A percentile compares a stretch with the other conserved stretches of the same genome.
Conservation (phyloP, 2,888 invertebrate genomes). For the Dexiosoma caninum region DNA sequence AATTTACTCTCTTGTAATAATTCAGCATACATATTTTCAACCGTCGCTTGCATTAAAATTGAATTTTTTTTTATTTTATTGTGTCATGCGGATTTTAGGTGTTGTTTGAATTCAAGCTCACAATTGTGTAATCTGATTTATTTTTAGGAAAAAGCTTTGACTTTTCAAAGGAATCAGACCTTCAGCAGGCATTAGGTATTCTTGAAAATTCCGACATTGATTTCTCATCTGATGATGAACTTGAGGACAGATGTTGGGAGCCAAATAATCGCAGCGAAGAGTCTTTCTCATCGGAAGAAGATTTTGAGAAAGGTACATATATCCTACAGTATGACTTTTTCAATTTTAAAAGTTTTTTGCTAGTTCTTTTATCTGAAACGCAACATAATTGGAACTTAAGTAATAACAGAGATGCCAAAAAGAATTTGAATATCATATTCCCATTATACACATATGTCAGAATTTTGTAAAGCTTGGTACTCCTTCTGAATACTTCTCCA, state of each 20-base stretch:
- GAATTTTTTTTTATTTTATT: neutral
- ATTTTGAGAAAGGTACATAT: neutral
- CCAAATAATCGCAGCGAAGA: neutral
- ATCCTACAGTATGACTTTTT: neutral
- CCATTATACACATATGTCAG: too few species aligned
- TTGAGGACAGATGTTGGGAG: too few species aligned
- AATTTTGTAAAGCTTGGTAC: too few species aligned
- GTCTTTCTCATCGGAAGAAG: neutral
- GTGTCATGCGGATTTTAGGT: neutral
- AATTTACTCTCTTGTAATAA: neutral
- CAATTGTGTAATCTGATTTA: neutral
- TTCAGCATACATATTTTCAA: neutral
- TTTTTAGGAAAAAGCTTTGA: too few species aligned
- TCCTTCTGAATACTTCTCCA: too few species aligned
- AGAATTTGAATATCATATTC: neutral
- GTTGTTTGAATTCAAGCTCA: slow-evolving; percentile 12
- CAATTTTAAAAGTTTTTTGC: neutral
- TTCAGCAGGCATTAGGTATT: neutral
- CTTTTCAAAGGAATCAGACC: neutral
- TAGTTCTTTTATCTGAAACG: neutral
- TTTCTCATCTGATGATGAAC: neutral
- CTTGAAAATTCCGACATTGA: neutral
- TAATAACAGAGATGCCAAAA: slow-evolving; percentile 5
- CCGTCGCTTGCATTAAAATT: neutral
- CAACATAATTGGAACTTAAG: neutral